These are phyloP conservation scores for Semnopithecus entellus DNA, from an alignment of 2,113 vertebrate genomes.

Conservation along the genomic window DNA sequence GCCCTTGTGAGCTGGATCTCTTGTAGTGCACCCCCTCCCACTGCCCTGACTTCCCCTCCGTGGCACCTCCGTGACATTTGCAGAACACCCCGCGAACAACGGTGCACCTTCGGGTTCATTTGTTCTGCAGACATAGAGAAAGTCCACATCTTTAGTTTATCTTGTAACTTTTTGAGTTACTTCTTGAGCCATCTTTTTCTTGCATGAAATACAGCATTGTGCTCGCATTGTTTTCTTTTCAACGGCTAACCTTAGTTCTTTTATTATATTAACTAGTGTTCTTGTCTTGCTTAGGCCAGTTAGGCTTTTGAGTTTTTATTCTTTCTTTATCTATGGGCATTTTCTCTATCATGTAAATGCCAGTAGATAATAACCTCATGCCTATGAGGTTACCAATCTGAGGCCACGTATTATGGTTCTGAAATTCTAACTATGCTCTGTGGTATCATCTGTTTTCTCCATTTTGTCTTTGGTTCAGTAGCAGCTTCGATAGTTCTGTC, in stretches of 20 bases:
- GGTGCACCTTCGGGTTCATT: background rate
- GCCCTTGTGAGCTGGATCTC: background rate
- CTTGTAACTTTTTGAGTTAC: background rate
- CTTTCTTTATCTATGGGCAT: background rate
- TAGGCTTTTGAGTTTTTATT: background rate
- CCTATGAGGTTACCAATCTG: too few relatives aligned
- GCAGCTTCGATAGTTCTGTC: background rate
- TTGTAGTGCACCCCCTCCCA: background rate
- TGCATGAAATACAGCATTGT: accelerated
- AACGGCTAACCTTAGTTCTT: background rate
- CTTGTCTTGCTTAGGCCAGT: background rate
- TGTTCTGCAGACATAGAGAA: background rate
- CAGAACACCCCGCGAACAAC: accelerated
- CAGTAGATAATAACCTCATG: too few relatives aligned
- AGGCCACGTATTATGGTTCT: too few relatives aligned
- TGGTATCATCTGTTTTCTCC: background rate
- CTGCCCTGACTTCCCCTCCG: background rate
- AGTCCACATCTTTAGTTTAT: too few relatives aligned
- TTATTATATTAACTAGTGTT: too few relatives aligned
- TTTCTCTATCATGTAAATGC: background rate
- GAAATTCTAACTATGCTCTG: background rate
- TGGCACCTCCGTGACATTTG: background rate
- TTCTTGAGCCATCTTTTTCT: too few relatives aligned
- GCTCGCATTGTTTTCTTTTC: background rate
- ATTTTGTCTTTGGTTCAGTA: background rate